Percentiles rank a stretch among this genome's conserved stretches.
Conservation (phyloP, 1,140 invertebrate species). For the Drosophila quadrilineata region DNA sequence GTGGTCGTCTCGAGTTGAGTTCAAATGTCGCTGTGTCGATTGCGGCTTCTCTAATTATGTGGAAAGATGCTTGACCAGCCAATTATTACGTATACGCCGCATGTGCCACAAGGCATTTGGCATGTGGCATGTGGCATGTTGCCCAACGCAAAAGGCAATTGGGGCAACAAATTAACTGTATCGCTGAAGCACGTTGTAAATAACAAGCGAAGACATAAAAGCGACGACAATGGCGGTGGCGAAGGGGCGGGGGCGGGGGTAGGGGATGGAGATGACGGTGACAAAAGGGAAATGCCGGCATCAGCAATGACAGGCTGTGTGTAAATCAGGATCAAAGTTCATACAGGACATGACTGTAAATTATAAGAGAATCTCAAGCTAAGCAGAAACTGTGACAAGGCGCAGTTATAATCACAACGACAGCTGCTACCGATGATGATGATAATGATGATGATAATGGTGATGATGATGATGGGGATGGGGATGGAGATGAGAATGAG, state of each 20-base stretch:
- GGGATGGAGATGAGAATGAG: background rate
- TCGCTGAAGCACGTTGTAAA: conserved; percentile 55
- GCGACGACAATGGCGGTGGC: conserved; percentile 21
- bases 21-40: no score
- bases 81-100: conserved; percentile 61
- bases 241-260: background rate
- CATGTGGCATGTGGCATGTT: no score
- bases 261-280: background rate
- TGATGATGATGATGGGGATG: conserved; percentile 10
- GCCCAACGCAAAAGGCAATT: conserved; percentile 34
- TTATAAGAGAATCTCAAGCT: conserved; percentile 60
- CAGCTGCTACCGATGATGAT: conserved; percentile 23
- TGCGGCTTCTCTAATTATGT: conserved; percentile 51
- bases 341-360: conserved; percentile 65
- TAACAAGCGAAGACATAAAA: conserved; percentile 61
- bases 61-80: conserved; percentile 20
- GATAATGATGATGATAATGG: conserved; percentile 15
- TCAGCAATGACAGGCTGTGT: conserved; percentile 55
- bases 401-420: background rate
- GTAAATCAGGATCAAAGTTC: conserved; percentile 73
- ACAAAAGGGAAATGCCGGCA: conserved; percentile 61
- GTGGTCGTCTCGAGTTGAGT: background rate
- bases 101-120: no score
- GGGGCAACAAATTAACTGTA: conserved; percentile 62
- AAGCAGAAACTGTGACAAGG: conserved; percentile 60